A percentile compares a stretch with the other conserved stretches of the same genome.
phyloP scores from a whole-genome alignment of 2,113 vertebrate genomes.

The Pangasianodon hypophthalmus region DNA sequence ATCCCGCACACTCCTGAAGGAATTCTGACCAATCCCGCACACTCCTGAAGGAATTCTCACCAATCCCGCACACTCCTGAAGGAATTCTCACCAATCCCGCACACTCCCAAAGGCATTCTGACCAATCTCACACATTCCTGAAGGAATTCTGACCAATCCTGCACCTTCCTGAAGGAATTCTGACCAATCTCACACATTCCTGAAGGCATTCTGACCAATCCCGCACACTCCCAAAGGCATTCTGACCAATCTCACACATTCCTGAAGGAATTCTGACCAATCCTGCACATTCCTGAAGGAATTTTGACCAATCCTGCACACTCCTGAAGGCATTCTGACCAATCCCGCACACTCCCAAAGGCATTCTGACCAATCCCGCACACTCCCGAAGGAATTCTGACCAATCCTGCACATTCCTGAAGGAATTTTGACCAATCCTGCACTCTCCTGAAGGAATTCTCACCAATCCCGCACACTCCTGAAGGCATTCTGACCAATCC shows the following conservation, averaged over 20 bases:
- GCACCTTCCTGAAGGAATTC: background rate
- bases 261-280: no score
- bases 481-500: no score
- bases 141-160: background rate
- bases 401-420: background rate
- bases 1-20: background rate
- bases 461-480: background rate
- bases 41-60: background rate
- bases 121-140: background rate
- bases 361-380: background rate
- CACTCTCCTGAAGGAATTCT: no score
- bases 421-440: background rate
- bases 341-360: background rate
- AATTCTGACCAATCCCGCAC: background rate
- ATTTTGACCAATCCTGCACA: background rate
- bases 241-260: background rate
- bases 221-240: background rate
- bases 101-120: background rate
- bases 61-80: background rate
- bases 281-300: no score
- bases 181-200: background rate
- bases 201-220: background rate
- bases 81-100: background rate
- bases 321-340: no score
- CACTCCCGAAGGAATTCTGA: background rate